Evolutionary conservation across 2,797 vertebrate genomes (phyloP), one percentile per base, ranked within the genome.

Genomic region (Xyrichtys novacula): DNA sequence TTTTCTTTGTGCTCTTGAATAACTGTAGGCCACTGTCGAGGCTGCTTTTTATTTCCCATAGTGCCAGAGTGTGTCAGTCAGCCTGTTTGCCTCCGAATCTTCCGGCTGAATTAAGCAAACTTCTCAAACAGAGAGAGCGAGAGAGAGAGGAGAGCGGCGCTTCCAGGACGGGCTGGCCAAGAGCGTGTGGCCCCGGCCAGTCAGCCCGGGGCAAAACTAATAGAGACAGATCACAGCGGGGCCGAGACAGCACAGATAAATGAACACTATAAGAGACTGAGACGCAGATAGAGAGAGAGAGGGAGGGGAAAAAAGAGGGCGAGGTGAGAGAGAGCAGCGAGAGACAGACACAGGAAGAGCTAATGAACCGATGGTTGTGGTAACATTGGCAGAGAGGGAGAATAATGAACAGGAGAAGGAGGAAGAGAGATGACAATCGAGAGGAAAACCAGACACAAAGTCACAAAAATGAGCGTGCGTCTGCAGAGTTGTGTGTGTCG

Each of bases 211-310:
- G 62, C 60, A 26, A 57, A 77, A 61, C 59, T 76, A 73, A 78
- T 65, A 77, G 74, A 78, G 77, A 78, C 57, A 10, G 60, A 80
- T 77, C 57, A 58, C 43, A 65, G 23, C n/a, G 3, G 34, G 23
- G 38, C 26, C 16, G 34, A 62, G 60, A 62, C 63, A 52, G 31
- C 12, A 65, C 57, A 60, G 78, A 67, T 68, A 55, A 72, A 79
- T 81, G 65, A 76, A 64, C 36, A 43, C 25, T 31, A 68, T 22
- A 36, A 57, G 63, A 71, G 60, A 47, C 8, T 10, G 28, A 36
- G 53, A 50, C 31, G n/a, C 52, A 31, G 62, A 65, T 0, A 42
- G 29, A 65, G 67, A 43, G 28, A 28, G 15, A 26, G 10, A 31
- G 11, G 46, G 25, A 26, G 7, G 17, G 16, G 16, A 47, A 20